Conservation (phyloP, 2,113 vertebrate genomes). For the Prolemur simus region DNA sequence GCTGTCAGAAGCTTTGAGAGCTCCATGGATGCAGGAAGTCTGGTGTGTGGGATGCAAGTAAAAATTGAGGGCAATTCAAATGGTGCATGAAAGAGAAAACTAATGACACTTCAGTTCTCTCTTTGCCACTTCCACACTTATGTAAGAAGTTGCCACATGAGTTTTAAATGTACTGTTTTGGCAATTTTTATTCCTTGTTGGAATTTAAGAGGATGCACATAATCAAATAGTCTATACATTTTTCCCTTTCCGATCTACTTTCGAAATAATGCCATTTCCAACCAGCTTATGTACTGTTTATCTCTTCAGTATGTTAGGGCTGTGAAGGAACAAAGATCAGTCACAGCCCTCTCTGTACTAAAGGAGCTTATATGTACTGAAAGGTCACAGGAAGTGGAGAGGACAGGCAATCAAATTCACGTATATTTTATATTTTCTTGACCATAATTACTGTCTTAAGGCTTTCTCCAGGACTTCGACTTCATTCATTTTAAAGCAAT, state of each 20-base stretch:
- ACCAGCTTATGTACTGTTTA: background rate
- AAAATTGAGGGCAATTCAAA: slow-evolving; percentile 39
- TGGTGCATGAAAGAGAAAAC: slow-evolving; percentile 13
- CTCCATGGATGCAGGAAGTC: background rate
- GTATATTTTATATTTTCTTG: background rate
- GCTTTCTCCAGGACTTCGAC: background rate
- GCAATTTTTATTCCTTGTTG: background rate
- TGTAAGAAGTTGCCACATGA: background rate
- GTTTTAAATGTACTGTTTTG: slow-evolving; percentile 1
- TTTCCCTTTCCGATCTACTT: no score
- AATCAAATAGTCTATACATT: slow-evolving; percentile 32
- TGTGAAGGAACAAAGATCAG: background rate
- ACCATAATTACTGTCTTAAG: background rate
- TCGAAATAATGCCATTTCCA: slow-evolving; percentile 35
- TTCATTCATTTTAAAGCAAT: background rate
- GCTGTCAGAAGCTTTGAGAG: slow-evolving; percentile 29
- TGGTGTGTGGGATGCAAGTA: background rate
- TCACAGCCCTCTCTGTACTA: background rate
- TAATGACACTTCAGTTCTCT: background rate
- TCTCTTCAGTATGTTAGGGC: background rate
- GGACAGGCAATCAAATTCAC: background rate
- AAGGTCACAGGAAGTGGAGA: background rate
- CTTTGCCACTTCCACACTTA: slow-evolving; percentile 6
- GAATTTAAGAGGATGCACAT: background rate
- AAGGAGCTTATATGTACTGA: background rate